Conservation (phyloP, 2,113 vertebrate genomes). For the Merops nubicus region DNA sequence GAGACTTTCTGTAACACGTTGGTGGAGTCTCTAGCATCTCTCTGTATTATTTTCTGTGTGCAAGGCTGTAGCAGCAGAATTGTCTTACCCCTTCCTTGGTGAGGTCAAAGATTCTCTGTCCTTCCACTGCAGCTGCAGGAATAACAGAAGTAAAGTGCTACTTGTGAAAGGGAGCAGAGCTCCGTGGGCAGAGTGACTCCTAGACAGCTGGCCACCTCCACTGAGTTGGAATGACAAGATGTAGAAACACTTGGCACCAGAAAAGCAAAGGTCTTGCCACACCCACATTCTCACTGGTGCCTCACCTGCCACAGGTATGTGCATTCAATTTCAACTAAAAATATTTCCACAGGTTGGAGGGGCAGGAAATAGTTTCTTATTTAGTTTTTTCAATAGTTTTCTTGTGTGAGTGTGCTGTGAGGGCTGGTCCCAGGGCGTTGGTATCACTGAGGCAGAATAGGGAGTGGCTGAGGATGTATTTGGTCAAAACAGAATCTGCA, state of each 20-base stretch:
- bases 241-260: not conserved
- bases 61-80: not conserved
- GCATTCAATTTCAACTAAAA: conserved; percentile 66
- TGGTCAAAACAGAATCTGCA: not conserved
- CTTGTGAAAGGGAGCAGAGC: not conserved
- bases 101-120: not conserved
- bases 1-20: not conserved
- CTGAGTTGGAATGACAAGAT: conserved; percentile 42
- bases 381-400: not conserved
- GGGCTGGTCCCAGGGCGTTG: not conserved
- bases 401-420: not conserved
- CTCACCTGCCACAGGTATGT: conserved; percentile 76
- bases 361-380: conserved; percentile 32
- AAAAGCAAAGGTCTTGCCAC: conserved; percentile 60
- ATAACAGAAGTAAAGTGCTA: not conserved
- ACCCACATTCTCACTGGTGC: conserved; percentile 69
- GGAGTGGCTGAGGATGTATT: conserved; percentile 13
- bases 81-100: not conserved
- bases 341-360: conserved; percentile 54
- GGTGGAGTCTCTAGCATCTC: not conserved
- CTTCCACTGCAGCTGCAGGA: not conserved
- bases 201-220: not conserved
- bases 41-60: not conserved
- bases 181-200: not conserved
- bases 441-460: not conserved